phyloP scores from a whole-genome alignment of 2,113 vertebrate genomes.

The Myrmecobius fasciatus region DNA sequence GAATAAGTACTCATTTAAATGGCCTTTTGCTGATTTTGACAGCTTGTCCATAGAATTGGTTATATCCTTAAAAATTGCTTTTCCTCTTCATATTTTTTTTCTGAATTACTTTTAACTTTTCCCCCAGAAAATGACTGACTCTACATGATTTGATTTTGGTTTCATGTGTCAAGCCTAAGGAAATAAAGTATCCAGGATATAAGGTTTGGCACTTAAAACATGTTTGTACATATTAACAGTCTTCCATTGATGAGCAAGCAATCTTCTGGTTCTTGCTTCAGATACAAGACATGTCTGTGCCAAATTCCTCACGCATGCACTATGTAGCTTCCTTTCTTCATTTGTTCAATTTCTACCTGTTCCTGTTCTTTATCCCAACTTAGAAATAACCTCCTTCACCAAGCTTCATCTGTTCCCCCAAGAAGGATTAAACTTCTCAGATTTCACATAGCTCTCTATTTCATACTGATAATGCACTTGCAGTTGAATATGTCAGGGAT shows the following conservation, averaged over 20 bases:
- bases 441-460: neutral
- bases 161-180: neutral
- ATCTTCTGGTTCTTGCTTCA: neutral
- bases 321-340: neutral
- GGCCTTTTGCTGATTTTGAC: constrained; percentile 5
- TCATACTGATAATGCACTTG: neutral
- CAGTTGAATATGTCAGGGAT: neutral
- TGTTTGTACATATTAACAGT: neutral
- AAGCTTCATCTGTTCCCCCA: neutral
- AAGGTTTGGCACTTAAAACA: neutral
- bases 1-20: constrained; percentile 18
- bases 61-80: neutral
- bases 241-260: neutral
- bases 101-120: neutral
- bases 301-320: neutral
- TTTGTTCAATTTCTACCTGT: neutral
- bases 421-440: neutral
- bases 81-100: neutral
- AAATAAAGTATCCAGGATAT: neutral
- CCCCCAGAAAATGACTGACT: neutral
- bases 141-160: neutral
- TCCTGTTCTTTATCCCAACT: neutral
- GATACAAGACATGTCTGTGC: neutral
- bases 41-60: neutral
- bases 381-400: neutral